A percentile compares a stretch with the other conserved stretches of the same genome.
Conservation (phyloP, 2,113 vertebrate species). For the Leptobrachium leishanense region DNA sequence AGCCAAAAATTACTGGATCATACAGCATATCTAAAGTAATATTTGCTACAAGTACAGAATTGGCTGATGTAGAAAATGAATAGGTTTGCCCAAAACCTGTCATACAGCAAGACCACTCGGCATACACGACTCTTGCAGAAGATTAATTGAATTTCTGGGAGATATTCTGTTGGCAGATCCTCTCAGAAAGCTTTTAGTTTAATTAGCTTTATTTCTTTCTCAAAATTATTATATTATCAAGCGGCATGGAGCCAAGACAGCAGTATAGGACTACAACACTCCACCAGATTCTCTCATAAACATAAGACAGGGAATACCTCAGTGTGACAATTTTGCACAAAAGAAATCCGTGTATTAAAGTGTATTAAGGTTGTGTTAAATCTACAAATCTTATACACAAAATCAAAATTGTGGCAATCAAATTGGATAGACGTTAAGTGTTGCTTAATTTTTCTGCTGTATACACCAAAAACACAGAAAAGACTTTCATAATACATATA, state of each 20-base stretch:
- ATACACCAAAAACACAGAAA: too few species aligned
- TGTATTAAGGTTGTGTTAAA: too few species aligned
- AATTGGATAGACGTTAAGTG: too few species aligned
- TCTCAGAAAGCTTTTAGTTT: constrained; percentile 47
- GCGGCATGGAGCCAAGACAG: constrained; percentile 21
- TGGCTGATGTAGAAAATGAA: constrained; percentile 22
- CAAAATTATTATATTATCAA: constrained; percentile 38
- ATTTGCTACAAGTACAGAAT: neutral
- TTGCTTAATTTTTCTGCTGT: too few species aligned
- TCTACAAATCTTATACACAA: too few species aligned
- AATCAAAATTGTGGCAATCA: too few species aligned
- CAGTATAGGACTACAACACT: neutral
- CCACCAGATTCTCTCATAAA: neutral
- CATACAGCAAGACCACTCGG: neutral
- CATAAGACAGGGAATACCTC: neutral
- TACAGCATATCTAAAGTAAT: too few species aligned
- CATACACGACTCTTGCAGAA: constrained; percentile 11
- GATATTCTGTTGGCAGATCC: constrained; percentile 39
- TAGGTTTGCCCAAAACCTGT: constrained; percentile 16
- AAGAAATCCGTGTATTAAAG: too few species aligned
- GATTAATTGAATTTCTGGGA: constrained; percentile 40
- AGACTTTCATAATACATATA: too few species aligned
- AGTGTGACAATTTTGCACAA: too few species aligned
- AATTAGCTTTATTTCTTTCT: constrained; percentile 31
- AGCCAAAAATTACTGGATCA: too few species aligned